Percentiles rank a stretch among this genome's conserved stretches.
Conservation (phyloP, 2,113 vertebrate species). For the Microcebus ravelobensis region DNA sequence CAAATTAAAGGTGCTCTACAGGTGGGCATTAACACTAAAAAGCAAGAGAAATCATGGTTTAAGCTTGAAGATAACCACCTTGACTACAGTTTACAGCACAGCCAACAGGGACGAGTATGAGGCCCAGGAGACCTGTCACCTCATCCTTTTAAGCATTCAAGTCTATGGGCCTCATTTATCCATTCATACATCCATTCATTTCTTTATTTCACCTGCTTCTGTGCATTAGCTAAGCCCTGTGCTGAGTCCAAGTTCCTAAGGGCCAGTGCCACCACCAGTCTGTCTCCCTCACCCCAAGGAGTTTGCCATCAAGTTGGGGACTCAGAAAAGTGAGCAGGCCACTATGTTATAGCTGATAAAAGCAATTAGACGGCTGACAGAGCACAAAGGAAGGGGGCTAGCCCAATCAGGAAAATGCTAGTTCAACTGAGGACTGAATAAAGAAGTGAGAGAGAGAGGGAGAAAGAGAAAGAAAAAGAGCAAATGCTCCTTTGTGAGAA, state of each 20-base stretch:
- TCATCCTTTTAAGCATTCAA: neutral
- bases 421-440: neutral
- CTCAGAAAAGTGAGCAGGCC: neutral
- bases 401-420: neutral
- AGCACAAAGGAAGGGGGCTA: neutral
- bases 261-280: too few relatives aligned
- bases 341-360: neutral
- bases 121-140: neutral
- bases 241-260: neutral
- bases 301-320: neutral
- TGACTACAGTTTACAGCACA: neutral
- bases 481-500: too few relatives aligned
- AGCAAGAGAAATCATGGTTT: neutral
- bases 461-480: neutral
- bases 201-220: neutral
- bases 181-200: neutral
- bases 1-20: neutral
- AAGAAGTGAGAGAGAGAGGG: neutral
- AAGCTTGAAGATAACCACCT: neutral
- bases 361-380: neutral
- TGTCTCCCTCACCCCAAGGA: neutral
- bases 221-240: neutral
- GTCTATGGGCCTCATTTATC: neutral
- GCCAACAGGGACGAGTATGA: fast-evolving
- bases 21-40: too few relatives aligned